Evolutionary conservation across 1,140 invertebrate species (phyloP).

Genomic region (Archivesica marissinica): DNA sequence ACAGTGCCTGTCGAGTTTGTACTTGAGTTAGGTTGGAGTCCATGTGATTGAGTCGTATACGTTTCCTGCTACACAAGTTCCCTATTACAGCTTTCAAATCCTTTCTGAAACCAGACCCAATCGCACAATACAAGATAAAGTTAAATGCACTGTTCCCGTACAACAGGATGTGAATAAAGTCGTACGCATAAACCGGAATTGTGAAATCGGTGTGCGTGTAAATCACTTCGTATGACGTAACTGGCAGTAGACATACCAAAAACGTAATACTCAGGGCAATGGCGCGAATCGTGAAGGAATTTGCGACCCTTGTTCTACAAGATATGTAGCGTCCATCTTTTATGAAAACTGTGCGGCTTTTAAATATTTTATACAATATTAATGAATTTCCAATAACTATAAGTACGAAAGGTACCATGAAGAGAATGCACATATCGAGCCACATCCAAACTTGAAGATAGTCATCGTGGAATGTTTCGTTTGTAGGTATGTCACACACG

Average conservation of each 20-base stretch:
- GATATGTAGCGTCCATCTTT: slow-evolving; percentile 12
- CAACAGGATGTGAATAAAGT: slow-evolving; percentile 33
- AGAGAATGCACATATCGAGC: slow-evolving; percentile 27
- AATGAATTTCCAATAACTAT: slow-evolving; percentile 38
- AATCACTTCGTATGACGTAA: slow-evolving; percentile 17
- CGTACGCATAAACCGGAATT: neutral
- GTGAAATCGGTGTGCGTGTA: neutral
- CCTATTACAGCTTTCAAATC: slow-evolving; percentile 23
- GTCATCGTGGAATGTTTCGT: neutral
- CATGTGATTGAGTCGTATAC: neutral
- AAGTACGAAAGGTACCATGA: slow-evolving; percentile 29
- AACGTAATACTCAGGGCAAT: slow-evolving; percentile 48
- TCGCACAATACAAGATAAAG: slow-evolving; percentile 50
- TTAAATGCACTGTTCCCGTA: slow-evolving; percentile 51
- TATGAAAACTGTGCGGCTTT: slow-evolving; percentile 12
- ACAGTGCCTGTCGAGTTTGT: too few species aligned
- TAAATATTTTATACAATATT: slow-evolving; percentile 48
- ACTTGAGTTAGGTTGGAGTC: too few species aligned
- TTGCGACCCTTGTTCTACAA: slow-evolving; percentile 14
- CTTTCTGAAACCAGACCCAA: slow-evolving; percentile 46
- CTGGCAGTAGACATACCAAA: slow-evolving; percentile 26
- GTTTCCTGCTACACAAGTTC: neutral
- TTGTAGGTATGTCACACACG: neutral
- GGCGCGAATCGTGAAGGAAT: slow-evolving; percentile 46
- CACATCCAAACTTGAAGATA: slow-evolving; percentile 45